These are phyloP conservation scores for Chelonus insularis DNA, from an alignment of 1,140 invertebrate species.

Conservation along the genomic window DNA sequence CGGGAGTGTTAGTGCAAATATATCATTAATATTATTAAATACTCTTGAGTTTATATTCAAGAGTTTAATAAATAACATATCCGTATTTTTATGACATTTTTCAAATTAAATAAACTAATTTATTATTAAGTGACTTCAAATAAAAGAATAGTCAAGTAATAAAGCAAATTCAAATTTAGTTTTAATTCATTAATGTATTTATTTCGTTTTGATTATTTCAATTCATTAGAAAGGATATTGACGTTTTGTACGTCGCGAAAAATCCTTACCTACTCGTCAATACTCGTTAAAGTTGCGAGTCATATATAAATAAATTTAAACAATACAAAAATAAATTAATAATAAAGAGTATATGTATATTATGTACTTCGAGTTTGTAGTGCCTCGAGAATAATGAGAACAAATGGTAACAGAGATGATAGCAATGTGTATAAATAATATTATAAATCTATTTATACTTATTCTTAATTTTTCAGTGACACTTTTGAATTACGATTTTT, in stretches of 20 bases:
- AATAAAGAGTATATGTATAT: not conserved
- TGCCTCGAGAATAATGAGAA: too few species aligned
- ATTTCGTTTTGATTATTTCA: not conserved
- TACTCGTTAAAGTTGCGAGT: slow-evolving; percentile 33
- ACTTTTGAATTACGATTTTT: too few species aligned
- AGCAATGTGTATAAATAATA: too few species aligned
- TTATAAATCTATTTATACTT: slow-evolving; percentile 25
- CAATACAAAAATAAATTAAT: not conserved
- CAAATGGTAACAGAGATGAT: too few species aligned
- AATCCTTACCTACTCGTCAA: slow-evolving; percentile 43
- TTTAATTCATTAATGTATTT: not conserved
- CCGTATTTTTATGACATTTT: slow-evolving; percentile 57
- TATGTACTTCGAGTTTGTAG: slow-evolving; percentile 41
- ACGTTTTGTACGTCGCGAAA: slow-evolving; percentile 11
- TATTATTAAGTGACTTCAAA: slow-evolving; percentile 9
- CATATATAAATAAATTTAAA: not conserved
- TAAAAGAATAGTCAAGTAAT: too few species aligned
- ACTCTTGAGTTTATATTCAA: slow-evolving; percentile 11
- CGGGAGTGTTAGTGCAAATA: slow-evolving; percentile 22
- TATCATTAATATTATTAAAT: slow-evolving; percentile 21
- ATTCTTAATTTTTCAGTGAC: too few species aligned
- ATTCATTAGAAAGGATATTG: slow-evolving; percentile 10
- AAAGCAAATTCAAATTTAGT: too few species aligned
- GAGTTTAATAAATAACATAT: slow-evolving; percentile 40
- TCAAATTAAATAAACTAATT: slow-evolving; percentile 27